Conservation (phyloP, 2,797 vertebrate genomes). For the Emydoidea blandingii region DNA sequence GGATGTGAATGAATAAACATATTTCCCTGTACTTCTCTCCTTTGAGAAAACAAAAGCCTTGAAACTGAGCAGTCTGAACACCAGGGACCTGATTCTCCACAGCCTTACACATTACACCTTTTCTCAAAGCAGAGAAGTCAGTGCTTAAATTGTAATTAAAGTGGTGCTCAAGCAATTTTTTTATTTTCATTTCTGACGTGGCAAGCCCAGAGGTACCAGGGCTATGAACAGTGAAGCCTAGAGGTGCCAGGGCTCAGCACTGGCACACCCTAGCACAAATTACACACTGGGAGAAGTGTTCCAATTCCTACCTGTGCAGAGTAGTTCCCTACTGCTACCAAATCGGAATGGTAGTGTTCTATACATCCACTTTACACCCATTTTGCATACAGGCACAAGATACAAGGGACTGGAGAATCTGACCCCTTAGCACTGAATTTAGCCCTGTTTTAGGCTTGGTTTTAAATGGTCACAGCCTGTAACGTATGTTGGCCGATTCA, state of each 20-base stretch:
- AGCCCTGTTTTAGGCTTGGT: background rate
- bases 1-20: background rate
- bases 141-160: no score
- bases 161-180: no score
- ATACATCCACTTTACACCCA: background rate
- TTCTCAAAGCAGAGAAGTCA: background rate
- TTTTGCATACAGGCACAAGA: background rate
- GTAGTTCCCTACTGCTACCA: background rate
- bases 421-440: background rate
- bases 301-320: background rate
- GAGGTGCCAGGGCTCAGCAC: background rate
- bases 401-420: background rate
- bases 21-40: background rate
- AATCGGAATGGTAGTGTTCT: background rate
- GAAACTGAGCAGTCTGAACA: background rate
- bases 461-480: background rate
- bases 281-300: background rate
- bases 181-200: background rate
- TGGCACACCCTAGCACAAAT: background rate
- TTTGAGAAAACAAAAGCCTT: background rate
- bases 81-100: background rate
- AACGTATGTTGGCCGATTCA: accelerated
- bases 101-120: background rate
- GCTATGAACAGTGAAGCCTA: no score
- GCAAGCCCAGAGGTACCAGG: background rate